A percentile compares a stretch with the other conserved stretches of the same genome.
These are phyloP conservation scores for Myxocyprinus asiaticus DNA, from an alignment of 2,113 vertebrate species.

Conservation along the genomic window DNA sequence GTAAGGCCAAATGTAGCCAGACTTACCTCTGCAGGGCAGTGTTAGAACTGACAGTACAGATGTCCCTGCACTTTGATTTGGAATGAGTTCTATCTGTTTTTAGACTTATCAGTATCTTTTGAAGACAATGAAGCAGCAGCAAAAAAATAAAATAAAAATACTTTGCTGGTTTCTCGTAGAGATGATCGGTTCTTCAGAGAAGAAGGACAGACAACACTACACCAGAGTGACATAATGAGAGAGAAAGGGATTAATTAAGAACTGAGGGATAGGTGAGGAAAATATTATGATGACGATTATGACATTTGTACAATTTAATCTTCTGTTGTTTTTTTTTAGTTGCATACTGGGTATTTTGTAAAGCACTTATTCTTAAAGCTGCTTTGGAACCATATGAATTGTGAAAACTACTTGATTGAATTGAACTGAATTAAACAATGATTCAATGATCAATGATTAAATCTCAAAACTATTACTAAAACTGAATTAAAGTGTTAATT, in stretches of 20 bases:
- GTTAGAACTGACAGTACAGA: constrained; percentile 66
- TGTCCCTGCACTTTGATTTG: constrained; percentile 60
- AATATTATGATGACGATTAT: background rate
- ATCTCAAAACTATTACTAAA: too few relatives aligned
- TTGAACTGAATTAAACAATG: too few relatives aligned
- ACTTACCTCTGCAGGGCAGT: background rate
- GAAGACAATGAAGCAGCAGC: constrained; percentile 63
- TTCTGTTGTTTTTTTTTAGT: too few relatives aligned
- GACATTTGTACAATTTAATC: background rate
- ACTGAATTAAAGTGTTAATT: too few relatives aligned
- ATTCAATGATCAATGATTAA: too few relatives aligned
- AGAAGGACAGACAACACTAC: background rate
- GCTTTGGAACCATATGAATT: too few relatives aligned
- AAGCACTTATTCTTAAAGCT: too few relatives aligned
- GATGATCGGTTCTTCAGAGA: constrained; percentile 69
- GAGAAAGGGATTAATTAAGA: constrained; percentile 61
- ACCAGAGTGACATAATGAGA: constrained; percentile 61
- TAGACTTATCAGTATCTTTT: constrained; percentile 55
- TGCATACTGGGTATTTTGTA: too few relatives aligned
- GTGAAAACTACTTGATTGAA: too few relatives aligned
- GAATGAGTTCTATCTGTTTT: constrained; percentile 60
- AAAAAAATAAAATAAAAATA: too few relatives aligned
- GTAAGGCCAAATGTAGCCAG: background rate
- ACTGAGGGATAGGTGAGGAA: background rate
- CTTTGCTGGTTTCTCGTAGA: constrained; percentile 55